Percentiles rank a stretch among this genome's conserved stretches.
These are phyloP conservation scores for Allophyes oxyacanthae DNA, from an alignment of 2,888 invertebrate species.

Conservation along the genomic window DNA sequence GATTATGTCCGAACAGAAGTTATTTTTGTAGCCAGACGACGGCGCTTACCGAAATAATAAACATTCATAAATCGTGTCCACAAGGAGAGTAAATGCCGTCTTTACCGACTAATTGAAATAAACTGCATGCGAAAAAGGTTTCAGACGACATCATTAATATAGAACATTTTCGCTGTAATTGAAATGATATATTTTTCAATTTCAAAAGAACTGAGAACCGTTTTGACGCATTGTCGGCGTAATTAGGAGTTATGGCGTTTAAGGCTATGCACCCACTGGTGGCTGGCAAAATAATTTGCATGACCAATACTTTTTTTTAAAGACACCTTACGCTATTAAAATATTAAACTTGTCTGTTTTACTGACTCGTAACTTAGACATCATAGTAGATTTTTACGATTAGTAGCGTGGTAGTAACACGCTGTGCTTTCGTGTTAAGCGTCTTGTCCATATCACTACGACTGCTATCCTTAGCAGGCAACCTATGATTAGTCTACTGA, in stretches of 20 bases:
- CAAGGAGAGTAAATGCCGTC: conserved; percentile 62
- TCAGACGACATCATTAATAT: conserved; percentile 24
- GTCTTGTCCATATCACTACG: background rate
- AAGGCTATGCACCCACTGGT: conserved; percentile 33
- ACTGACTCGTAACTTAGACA: too few relatives aligned
- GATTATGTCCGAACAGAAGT: conserved; percentile 28
- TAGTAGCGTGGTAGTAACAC: too few relatives aligned
- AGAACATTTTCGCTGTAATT: conserved; percentile 31
- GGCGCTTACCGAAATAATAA: conserved; percentile 61
- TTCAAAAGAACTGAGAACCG: conserved; percentile 33
- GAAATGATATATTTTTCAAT: conserved; percentile 53
- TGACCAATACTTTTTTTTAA: too few relatives aligned
- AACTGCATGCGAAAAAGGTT: conserved; percentile 64
- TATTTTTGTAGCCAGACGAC: conserved; percentile 62
- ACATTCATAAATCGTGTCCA: conserved; percentile 70
- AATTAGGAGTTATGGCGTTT: conserved; percentile 66
- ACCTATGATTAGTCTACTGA: background rate
- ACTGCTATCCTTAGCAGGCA: background rate
- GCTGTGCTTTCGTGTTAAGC: background rate
- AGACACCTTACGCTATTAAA: too few relatives aligned
- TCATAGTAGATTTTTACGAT: too few relatives aligned
- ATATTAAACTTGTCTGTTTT: too few relatives aligned
- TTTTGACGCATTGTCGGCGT: conserved; percentile 58
- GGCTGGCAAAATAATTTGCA: conserved; percentile 16
- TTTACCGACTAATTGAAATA: conserved; percentile 73